These are phyloP conservation scores for Hemiscyllium ocellatum DNA, from an alignment of 2,113 vertebrate species.

Conservation along the genomic window DNA sequence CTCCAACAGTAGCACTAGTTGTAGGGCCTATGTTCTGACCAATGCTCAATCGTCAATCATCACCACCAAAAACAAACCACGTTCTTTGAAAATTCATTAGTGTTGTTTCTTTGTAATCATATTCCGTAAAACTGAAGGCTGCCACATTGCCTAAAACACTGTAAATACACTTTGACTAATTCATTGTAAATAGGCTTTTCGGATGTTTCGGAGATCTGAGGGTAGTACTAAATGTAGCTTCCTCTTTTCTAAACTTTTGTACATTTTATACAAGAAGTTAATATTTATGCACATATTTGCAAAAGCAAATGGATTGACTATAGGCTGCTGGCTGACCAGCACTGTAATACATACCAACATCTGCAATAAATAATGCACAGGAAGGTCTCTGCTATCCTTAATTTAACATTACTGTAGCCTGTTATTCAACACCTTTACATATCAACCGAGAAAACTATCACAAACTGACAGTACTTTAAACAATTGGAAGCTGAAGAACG, in stretches of 20 bases:
- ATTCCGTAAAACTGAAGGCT: background rate
- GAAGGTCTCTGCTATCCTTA: background rate
- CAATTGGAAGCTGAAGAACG: background rate
- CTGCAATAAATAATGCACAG: background rate
- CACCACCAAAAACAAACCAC: background rate
- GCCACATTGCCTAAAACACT: background rate
- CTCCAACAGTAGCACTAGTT: background rate
- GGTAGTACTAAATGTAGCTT: background rate
- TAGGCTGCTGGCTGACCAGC: background rate
- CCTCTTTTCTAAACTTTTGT: background rate
- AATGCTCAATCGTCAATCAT: background rate
- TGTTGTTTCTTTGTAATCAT: background rate
- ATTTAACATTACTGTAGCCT: background rate
- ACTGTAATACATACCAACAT: background rate
- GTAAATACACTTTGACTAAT: background rate
- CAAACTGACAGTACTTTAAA: background rate
- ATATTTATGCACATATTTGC: background rate
- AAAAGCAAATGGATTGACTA: background rate
- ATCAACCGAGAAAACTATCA: background rate
- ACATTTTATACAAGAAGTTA: background rate
- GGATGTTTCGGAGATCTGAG: background rate
- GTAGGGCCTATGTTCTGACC: background rate
- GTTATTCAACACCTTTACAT: background rate
- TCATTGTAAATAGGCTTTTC: background rate
- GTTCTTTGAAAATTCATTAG: background rate